phyloP scores from a whole-genome alignment of 2,888 invertebrate genomes.

The Xanthostigma xanthostigma region DNA sequence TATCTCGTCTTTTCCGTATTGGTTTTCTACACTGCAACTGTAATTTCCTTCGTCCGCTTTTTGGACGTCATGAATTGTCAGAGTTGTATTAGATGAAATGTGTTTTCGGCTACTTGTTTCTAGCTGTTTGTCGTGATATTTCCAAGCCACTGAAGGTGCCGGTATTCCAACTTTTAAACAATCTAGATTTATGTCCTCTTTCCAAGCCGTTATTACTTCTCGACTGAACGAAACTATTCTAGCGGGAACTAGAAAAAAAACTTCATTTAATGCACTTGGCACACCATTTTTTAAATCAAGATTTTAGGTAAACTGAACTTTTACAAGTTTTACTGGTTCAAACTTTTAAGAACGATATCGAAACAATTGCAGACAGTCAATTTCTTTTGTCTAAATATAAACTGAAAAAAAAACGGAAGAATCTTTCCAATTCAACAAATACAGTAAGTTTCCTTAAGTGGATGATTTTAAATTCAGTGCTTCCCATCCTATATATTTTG shows the following conservation, averaged over 20 bases:
- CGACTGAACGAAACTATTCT: conserved; percentile 78
- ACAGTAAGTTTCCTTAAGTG: no score
- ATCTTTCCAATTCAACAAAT: no score
- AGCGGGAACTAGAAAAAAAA: conserved; percentile 50
- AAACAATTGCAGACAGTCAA: no score
- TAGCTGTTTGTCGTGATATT: conserved; percentile 56
- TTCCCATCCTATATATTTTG: no score
- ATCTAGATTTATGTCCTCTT: conserved; percentile 65
- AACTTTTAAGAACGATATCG: no score
- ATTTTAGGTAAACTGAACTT: background rate
- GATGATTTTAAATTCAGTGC: no score
- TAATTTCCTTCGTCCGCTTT: conserved; percentile 80
- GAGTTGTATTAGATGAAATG: conserved; percentile 52
- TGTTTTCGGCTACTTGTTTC: conserved; percentile 55
- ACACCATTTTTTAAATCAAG: background rate
- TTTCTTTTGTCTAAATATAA: no score
- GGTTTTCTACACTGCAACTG: conserved; percentile 74
- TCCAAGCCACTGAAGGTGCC: conserved; percentile 61
- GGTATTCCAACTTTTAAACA: conserved; percentile 79
- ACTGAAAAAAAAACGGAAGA: no score
- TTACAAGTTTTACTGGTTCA: no score
- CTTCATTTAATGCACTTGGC: conserved; percentile 13
- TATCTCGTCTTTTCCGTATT: conserved; percentile 69
- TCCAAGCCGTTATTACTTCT: conserved; percentile 70
- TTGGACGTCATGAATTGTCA: conserved; percentile 62